Base-by-base conservation (phyloP, 2,888 invertebrate genomes). In the Volucella bombylans region DNA sequence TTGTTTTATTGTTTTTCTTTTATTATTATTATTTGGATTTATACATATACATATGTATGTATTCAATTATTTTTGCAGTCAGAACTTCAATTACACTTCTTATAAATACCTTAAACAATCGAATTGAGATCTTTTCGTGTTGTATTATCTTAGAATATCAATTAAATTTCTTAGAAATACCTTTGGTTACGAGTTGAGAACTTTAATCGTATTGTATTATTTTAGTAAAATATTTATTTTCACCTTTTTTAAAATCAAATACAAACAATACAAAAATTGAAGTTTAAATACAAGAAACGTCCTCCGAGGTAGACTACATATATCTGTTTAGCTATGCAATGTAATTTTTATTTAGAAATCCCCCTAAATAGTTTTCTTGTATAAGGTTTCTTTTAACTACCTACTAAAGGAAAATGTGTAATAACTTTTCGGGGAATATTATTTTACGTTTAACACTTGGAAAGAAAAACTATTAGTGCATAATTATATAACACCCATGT, bases 201-300 rank as follows among this genome's bases (percentile, higher is more conserved):
- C 38, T 45, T 8, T 8, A 2, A 45, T 43, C 54, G 67, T 67
- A 43, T 54, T 68, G 52, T 52, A 18, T 52, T 45, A 64, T 39
- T 67, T 79, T 54, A 79, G 52, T 79, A 39, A 73, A 79, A 67
- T 31, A 31, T 15, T 39, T 41, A 47, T 38, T 71, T 62, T 80
- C 47, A 18, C 61, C 59, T 68, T 39, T 38, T 50, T 61, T 64
- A 31, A 43, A n/a, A 64, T 71, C 10, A 31, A 31, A 31, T 31
- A 31, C 4, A 31, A 31, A 2, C 4, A 31, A 31, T 31, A 31
- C 31, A 31, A 31, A 31, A 31, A 6, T 78, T 57, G 47, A 57
- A 57, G 49, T 11, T 78, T 38, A 45, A 65, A 65, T 65, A 18
- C 59, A 45, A 55, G 39, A 14, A 45, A 55, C 45, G 54, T 55